Evolutionary conservation across 2,797 vertebrate genomes (phyloP), one percentile per base, ranked within the genome.

Genomic region (Kryptopterus vitreolus): DNA sequence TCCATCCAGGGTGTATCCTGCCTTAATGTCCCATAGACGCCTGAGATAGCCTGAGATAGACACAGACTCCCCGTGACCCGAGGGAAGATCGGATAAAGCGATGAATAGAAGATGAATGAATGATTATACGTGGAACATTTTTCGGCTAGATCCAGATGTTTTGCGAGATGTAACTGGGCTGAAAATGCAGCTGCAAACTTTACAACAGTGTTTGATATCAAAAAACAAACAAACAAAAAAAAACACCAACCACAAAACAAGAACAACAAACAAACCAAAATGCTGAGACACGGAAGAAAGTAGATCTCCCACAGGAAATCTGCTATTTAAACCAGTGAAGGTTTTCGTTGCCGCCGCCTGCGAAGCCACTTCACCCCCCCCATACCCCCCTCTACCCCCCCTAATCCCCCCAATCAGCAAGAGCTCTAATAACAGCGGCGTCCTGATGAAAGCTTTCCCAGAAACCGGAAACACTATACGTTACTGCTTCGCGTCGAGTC

Each of bases 371-470:
- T n/a, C n/a, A n/a, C n/a, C n/a, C n/a, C n/a, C n/a, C n/a, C n/a
- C n/a, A n/a, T n/a, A n/a, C n/a, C n/a, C n/a, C n/a, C n/a, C n/a
- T n/a, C n/a, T n/a, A n/a, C n/a, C n/a, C n/a, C n/a, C n/a, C n/a
- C n/a, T n/a, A n/a, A n/a, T n/a, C n/a, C n/a, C n/a, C 52, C 48
- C 18, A 20, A 71, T 53, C 29, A 71, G 69, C 4, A 3, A 71
- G 66, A n/a, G 29, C 13, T 24, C 55, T 81, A 75, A 83, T 77
- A 76, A 81, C 18, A 29, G 53, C 38, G 74, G 55, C n/a, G 61
- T 68, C 22, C 29, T 33, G 24, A n/a, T 16, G 26, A 53, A 59
- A 86, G 71, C 81, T 82, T 84, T 71, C 81, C 72, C 79, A 74
- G 83, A 75, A 84, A 86, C 81, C 22, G n/a, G n/a, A n/a, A n/a